Base-by-base conservation (phyloP, 2,113 vertebrate genomes). In the Piprites chloris region DNA sequence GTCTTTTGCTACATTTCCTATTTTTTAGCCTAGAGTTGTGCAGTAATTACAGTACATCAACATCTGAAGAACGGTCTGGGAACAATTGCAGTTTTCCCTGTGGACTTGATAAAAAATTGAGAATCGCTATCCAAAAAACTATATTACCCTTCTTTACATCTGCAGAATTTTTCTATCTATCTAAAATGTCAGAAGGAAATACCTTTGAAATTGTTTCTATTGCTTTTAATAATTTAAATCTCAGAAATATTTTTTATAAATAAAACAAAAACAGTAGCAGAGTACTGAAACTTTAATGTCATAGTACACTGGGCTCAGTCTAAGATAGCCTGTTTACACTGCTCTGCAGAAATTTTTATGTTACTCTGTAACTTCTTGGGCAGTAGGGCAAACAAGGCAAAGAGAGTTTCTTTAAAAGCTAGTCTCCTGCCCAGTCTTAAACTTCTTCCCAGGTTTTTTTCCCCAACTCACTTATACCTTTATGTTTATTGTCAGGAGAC, bases 151-250 rank as follows among this genome's bases (percentile, higher is more conserved):
- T 96, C 66, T 80, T 95, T 94, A 87, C 58, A 82, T 91, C 68
- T 91, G 47, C 61, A 95, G 75, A 71, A 55, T 87, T 90, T 96
- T 95, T 76, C 32, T 87, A 81, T 87, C 80, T 44, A 91, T 86
- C 86, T 55, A 95, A 89, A 66, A 52, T 94, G 69, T 90, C 89
- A 92, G 90, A 96, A 97, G 61, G 59, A 97, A 92, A 74, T 89
- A 69, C 69, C 61, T 97, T 91, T 92, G 89, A 85, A 96, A 96
- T 95, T 96, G 87, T 96, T 95, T 89, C 93, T 83, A 61, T 78
- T 88, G 81, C 22, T 86, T 96, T 97, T 89, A 97, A 96, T 95
- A 96, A 96, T 95, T 96, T 92, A 97, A 91, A 89, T 62, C 92
- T 79, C 75, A 93, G 85, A 94, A 91, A 85, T 88, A 96, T 83